phyloP scores from a whole-genome alignment of 2,797 vertebrate species.

The Aythya fuligula region DNA sequence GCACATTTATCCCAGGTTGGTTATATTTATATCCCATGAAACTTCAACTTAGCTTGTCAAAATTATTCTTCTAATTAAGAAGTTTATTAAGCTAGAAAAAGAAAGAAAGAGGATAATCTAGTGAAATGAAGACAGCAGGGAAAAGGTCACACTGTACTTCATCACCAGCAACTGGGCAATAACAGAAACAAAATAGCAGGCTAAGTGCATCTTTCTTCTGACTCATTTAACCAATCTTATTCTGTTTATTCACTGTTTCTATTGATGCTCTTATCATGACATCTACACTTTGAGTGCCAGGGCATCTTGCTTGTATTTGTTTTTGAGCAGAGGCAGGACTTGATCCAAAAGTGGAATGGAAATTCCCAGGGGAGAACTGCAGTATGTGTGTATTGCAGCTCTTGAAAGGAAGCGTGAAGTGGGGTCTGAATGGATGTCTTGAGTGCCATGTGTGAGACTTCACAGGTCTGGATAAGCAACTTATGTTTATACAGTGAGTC shows the following conservation, averaged over 20 bases:
- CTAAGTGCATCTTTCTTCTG: neutral
- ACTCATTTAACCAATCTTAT: neutral
- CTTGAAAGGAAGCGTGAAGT: neutral
- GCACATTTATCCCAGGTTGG: accelerated
- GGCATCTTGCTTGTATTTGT: neutral
- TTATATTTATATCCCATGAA: neutral
- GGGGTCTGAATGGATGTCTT: neutral
- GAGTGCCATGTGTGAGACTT: neutral
- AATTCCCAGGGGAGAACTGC: neutral
- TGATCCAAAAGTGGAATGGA: neutral
- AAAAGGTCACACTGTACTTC: neutral
- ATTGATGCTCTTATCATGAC: neutral
- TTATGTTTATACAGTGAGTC: neutral
- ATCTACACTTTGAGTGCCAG: neutral
- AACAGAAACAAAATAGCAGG: neutral
- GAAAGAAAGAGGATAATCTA: neutral
- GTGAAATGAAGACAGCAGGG: neutral
- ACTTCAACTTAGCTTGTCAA: neutral
- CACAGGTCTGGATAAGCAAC: neutral
- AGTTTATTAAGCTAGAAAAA: neutral
- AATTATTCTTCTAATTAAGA: no score
- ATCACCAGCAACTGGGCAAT: neutral
- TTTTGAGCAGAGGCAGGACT: neutral
- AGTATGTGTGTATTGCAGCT: neutral
- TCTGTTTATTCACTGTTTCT: neutral